Evolutionary conservation across 2,113 vertebrate species (phyloP), one percentile per base, ranked within the genome.

Genomic region (Cyprinus carpio): DNA sequence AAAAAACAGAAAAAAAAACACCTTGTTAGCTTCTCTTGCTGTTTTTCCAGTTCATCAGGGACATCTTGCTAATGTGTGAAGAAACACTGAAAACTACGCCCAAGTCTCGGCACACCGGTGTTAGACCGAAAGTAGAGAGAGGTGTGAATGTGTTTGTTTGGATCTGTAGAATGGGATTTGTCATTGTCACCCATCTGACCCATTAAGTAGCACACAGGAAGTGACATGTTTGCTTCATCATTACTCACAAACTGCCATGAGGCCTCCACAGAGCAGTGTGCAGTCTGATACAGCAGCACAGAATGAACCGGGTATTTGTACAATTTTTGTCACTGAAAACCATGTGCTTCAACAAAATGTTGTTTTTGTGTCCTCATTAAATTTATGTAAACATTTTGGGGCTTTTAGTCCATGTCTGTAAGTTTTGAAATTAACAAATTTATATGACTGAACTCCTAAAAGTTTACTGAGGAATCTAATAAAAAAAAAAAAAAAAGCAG

Each of bases 111-210:
- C 20, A 40, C 46, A 58, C 25, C 27, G 12, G 6, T 81, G 25
- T 79, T 27, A 71, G 40, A 49, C 40, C 2, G 20, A 83, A 11
- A 25, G 46, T 23, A 12, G 43, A 37, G 46, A 56, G 15, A 85
- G 20, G 37, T 54, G 56, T 74, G 60, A 60, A 67, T 56, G 82
- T 56, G 82, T 64, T 80, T 43, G 40, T 34, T 64, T 29, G 76
- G 12, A 46, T 82, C 25, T 15, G 27, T 51, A 69, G 49, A 60
- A 12, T 43, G 62, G 4, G 83, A 89, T 85, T 83, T 80, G 83
- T 87, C 79, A 85, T 82, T 82, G 83, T 78, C 79, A 85, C 51
- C 86, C 88, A 85, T 89, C 88, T 87, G 88, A 84, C 86, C 67
- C 27, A 37, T 87, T 81, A 75, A 8, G 10, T 27, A 85, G 75